phyloP scores from a whole-genome alignment of 1,140 invertebrate genomes.

The Lepidurus apus region DNA sequence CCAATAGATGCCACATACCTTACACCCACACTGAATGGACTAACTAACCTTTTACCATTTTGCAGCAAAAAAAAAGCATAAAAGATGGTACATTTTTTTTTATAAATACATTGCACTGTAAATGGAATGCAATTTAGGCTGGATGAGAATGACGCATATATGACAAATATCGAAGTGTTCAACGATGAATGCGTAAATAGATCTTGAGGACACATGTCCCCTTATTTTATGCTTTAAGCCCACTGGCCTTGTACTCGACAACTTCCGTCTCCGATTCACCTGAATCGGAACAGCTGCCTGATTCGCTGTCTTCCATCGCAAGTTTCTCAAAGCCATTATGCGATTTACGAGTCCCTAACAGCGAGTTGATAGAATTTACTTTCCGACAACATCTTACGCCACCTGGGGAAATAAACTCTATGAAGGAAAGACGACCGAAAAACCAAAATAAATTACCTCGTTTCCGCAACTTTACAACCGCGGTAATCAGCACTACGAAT shows the following conservation, averaged over 20 bases:
- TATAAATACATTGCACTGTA: not conserved
- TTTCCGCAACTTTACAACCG: slow-evolving; percentile 30
- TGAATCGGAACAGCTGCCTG: not conserved
- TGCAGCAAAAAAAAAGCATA: not conserved
- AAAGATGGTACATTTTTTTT: not conserved
- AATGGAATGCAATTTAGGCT: not conserved
- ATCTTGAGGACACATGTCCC: not conserved
- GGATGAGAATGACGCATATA: not conserved
- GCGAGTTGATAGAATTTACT: not conserved
- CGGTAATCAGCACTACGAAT: slow-evolving; percentile 16
- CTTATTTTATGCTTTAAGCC: not conserved
- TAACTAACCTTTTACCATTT: not conserved
- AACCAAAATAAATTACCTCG: slow-evolving; percentile 17
- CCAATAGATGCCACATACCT: not conserved
- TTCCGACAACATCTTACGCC: not conserved
- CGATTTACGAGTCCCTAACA: slow-evolving; percentile 25
- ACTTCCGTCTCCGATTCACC: slow-evolving; percentile 30
- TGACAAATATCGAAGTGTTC: not conserved
- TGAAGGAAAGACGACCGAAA: not conserved
- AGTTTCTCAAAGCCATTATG: slow-evolving; percentile 33
- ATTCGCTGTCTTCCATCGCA: slow-evolving; percentile 33
- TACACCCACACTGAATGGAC: not conserved
- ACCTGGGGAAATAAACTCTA: not conserved
- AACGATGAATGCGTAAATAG: not conserved
- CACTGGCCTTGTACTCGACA: slow-evolving; percentile 26